Conservation (phyloP, 2,797 vertebrate species). For the Scomberomorus guttatus region DNA sequence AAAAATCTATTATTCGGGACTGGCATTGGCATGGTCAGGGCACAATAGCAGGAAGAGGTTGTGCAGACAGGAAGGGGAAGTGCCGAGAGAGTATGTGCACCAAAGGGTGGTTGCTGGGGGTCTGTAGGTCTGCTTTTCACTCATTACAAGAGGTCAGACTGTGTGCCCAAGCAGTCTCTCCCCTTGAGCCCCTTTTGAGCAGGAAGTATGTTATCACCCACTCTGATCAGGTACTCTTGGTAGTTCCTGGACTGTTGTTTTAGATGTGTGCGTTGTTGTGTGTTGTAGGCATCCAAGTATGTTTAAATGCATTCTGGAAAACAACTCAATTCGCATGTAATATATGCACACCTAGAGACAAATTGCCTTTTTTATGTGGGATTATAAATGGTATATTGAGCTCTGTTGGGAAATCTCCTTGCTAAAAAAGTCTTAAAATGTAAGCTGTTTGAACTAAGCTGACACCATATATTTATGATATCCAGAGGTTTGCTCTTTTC, state of each 20-base stretch:
- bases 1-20: constrained; percentile 67
- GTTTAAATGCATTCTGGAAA: constrained; percentile 14
- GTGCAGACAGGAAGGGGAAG: constrained; percentile 74
- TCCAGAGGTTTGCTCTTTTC: constrained; percentile 56
- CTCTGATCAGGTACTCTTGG: constrained; percentile 39
- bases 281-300: not conserved
- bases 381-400: constrained; percentile 19
- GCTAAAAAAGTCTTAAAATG: constrained; percentile 29
- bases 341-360: not conserved
- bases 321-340: not conserved
- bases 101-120: constrained; percentile 51
- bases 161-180: constrained; percentile 13
- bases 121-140: constrained; percentile 44
- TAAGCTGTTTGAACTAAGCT: constrained; percentile 41
- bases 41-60: constrained; percentile 86
- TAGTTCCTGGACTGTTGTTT: constrained; percentile 30
- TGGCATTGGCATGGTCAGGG: constrained; percentile 54
- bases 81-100: constrained; percentile 43
- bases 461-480: constrained; percentile 56
- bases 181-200: constrained; percentile 8
- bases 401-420: constrained; percentile 21
- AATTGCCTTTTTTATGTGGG: not conserved
- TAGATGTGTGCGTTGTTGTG: constrained; percentile 10
- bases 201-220: constrained; percentile 50
- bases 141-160: constrained; percentile 25